These are phyloP conservation scores for Holothuria glaberrima DNA, from an alignment of 35 echinoderm and acorn worm species.

Conservation along the genomic window DNA sequence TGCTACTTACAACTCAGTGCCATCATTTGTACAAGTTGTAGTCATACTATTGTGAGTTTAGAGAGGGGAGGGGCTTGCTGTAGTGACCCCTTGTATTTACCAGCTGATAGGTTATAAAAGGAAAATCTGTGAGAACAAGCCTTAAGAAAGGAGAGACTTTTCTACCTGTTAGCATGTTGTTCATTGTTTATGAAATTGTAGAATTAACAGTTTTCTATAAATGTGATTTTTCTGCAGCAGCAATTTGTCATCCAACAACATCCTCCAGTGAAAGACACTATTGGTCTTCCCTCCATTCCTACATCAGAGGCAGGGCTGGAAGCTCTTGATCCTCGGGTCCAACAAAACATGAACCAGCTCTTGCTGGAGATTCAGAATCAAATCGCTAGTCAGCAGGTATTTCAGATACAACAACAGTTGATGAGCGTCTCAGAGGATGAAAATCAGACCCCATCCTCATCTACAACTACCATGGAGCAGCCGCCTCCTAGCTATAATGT, in stretches of 20 bases:
- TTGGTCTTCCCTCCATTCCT: conserved; percentile 10
- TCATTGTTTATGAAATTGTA: no score
- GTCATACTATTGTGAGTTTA: no score
- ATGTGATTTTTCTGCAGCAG: background rate
- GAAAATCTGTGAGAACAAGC: no score
- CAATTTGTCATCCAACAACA: conserved; percentile 57
- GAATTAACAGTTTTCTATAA: no score
- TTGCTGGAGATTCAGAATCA: conserved; percentile 80
- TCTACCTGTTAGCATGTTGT: no score
- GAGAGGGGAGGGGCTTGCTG: no score
- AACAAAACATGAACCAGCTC: conserved; percentile 85
- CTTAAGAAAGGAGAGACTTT: no score
- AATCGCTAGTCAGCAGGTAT: conserved; percentile 72
- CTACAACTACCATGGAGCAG: conserved; percentile 36
- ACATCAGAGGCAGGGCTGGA: conserved; percentile 49
- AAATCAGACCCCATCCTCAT: conserved; percentile 49
- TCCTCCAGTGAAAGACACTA: conserved; percentile 9
- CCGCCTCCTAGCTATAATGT: conserved; percentile 94
- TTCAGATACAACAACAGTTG: conserved; percentile 76
- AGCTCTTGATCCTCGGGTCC: conserved; percentile 57
- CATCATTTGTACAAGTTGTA: no score
- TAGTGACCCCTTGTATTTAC: no score
- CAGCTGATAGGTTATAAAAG: no score
- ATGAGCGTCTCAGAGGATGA: conserved; percentile 71
- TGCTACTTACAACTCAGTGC: no score